A percentile compares a stretch with the other conserved stretches of the same genome.
phyloP scores from a whole-genome alignment of 2,888 invertebrate species.

The Volucella bombylans region DNA sequence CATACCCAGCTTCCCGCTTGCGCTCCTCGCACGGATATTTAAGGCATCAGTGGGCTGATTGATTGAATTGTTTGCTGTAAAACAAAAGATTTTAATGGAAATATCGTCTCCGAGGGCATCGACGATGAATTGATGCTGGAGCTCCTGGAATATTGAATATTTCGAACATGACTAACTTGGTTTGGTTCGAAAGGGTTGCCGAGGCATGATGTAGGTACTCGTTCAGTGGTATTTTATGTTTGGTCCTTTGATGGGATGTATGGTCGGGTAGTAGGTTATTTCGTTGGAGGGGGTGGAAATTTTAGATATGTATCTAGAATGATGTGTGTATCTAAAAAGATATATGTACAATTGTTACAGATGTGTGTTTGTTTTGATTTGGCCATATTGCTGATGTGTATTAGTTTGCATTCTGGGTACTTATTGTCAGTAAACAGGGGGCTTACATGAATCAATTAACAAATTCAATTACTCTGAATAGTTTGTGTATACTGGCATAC shows the following conservation, averaged over 20 bases:
- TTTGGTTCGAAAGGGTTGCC: background rate
- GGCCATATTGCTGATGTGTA: conserved; percentile 1
- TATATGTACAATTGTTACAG: background rate
- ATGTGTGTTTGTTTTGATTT: conserved; percentile 45
- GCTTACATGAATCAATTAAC: conserved; percentile 48
- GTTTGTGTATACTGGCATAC: background rate
- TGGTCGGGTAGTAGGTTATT: background rate
- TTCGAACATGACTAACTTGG: conserved; percentile 38
- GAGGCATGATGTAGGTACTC: background rate
- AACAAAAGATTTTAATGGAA: conserved; percentile 75
- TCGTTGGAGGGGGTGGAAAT: conserved; percentile 31
- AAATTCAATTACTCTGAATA: conserved; percentile 49
- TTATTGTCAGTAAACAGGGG: conserved; percentile 35
- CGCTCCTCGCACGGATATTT: conserved; percentile 60
- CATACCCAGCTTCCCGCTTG: background rate
- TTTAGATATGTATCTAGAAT: conserved; percentile 44
- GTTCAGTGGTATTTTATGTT: conserved; percentile 12
- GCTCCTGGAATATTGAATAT: conserved; percentile 61
- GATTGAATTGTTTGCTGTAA: conserved; percentile 74
- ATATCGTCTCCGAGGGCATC: conserved; percentile 61
- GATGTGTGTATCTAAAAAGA: background rate
- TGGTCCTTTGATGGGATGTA: conserved; percentile 17
- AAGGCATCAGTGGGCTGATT: conserved; percentile 74
- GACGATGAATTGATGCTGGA: conserved; percentile 43
- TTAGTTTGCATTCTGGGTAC: conserved; percentile 25